A percentile compares a stretch with the other conserved stretches of the same genome.
phyloP scores from a whole-genome alignment of 2,888 invertebrate genomes.

The Melanchra persicariae region DNA sequence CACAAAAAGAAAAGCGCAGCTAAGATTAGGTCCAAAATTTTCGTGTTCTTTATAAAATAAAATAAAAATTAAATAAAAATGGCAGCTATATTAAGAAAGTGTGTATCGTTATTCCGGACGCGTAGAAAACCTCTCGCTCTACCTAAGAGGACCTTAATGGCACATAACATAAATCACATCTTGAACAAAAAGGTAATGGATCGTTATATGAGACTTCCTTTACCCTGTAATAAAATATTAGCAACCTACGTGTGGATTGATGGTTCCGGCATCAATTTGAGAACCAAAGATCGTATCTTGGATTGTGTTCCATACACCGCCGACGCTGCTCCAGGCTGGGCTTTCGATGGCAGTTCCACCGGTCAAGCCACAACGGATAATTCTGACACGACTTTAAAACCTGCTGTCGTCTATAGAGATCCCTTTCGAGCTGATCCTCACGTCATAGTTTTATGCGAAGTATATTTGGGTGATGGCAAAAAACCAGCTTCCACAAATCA shows the following conservation, averaged over 20 bases:
- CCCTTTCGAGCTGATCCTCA: slow-evolving; percentile 97
- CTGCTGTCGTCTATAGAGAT: slow-evolving; percentile 96
- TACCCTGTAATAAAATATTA: slow-evolving; percentile 91
- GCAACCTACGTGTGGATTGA: slow-evolving; percentile 95
- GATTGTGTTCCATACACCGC: slow-evolving; percentile 91
- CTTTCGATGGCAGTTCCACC: slow-evolving; percentile 98
- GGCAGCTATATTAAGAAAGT: slow-evolving; percentile 33
- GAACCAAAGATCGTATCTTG: slow-evolving; percentile 93
- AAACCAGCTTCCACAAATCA: slow-evolving; percentile 94
- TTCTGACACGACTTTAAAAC: slow-evolving; percentile 97
- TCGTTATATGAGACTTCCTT: slow-evolving; percentile 90
- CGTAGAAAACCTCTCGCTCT: not conserved
- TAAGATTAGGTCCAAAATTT: not conserved
- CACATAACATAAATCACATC: slow-evolving; percentile 86
- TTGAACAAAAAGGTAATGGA: slow-evolving; percentile 87
- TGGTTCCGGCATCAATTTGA: slow-evolving; percentile 93
- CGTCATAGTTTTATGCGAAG: slow-evolving; percentile 96
- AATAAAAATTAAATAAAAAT: slow-evolving; percentile 30
- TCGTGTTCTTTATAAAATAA: not conserved
- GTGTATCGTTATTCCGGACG: not conserved
- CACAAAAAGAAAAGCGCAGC: not conserved
- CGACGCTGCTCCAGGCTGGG: slow-evolving; percentile 94
- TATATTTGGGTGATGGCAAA: slow-evolving; percentile 93
- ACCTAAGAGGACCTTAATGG: slow-evolving; percentile 76
- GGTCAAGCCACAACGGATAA: slow-evolving; percentile 95